phyloP scores from a whole-genome alignment of 2,797 vertebrate genomes.

The Nannoperca obscura region DNA sequence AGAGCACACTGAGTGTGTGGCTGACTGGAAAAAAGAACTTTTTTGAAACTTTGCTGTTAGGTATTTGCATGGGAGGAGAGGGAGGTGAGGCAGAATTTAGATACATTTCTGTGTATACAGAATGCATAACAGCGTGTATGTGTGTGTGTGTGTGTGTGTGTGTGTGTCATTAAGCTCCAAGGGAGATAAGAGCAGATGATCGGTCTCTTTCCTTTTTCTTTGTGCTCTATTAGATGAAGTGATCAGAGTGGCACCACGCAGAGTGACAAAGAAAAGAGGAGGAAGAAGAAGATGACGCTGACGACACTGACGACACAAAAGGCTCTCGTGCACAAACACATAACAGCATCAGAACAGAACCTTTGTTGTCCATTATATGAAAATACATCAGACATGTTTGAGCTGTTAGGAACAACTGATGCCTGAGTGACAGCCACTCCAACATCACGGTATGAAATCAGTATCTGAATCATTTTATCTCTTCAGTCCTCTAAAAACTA shows the following conservation, averaged over 20 bases:
- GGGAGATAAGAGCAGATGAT: conserved; percentile 53
- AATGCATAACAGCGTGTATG: conserved; percentile 10
- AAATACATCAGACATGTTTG: conserved; percentile 16
- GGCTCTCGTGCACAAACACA: conserved; percentile 22
- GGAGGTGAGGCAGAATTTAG: conserved; percentile 3
- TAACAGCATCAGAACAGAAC: conserved; percentile 9
- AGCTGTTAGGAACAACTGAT: not conserved
- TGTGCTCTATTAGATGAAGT: conserved; percentile 48
- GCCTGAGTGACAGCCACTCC: not conserved
- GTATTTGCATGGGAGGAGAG: conserved; percentile 18
- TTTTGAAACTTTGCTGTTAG: conserved; percentile 47
- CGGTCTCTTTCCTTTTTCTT: conserved; percentile 41
- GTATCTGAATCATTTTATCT: not conserved
- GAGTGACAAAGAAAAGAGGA: conserved; percentile 33
- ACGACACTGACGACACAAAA: conserved; percentile 18
- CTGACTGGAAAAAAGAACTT: conserved; percentile 17
- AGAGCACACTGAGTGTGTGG: conserved; percentile 33
- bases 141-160: conserved; percentile 8
- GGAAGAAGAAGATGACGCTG: not conserved
- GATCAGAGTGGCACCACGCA: conserved; percentile 55
- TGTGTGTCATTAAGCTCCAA: conserved; percentile 24
- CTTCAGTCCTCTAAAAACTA: not conserved
- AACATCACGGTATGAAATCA: no score
- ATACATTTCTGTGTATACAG: conserved; percentile 26
- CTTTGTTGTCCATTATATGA: conserved; percentile 2